These are phyloP conservation scores for Sebastes schlegelii DNA, from an alignment of 2,113 vertebrate genomes.

Conservation along the genomic window DNA sequence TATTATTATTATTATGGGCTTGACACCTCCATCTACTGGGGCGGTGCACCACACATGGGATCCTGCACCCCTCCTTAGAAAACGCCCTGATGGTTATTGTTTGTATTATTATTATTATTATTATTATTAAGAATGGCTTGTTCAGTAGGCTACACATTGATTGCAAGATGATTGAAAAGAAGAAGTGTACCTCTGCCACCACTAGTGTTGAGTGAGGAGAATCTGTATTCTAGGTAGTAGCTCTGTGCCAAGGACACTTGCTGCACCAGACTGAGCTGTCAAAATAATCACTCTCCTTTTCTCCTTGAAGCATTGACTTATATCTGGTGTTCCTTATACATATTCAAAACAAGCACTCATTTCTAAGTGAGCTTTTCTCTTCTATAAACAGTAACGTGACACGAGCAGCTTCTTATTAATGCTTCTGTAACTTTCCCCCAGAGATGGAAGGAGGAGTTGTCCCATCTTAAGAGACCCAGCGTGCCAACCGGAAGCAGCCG, in stretches of 20 bases:
- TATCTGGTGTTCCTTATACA: not conserved
- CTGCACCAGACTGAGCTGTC: conserved; percentile 41
- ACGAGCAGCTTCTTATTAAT: conserved; percentile 31
- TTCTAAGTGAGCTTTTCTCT: not conserved
- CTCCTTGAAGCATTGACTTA: not conserved
- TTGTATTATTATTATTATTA: not conserved
- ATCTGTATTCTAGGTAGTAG: conserved; percentile 49
- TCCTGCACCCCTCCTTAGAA: not conserved
- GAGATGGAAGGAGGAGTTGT: conserved; percentile 95
- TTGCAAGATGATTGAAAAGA: not conserved
- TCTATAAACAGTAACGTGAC: not conserved
- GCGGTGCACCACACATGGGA: conserved; percentile 67
- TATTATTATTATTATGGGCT: conserved; percentile 25
- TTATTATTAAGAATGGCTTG: not conserved
- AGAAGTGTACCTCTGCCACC: not conserved
- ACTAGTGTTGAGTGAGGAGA: conserved; percentile 4
- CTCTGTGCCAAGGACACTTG: conserved; percentile 47
- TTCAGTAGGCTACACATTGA: not conserved
- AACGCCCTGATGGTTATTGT: not conserved
- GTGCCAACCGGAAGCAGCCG: conserved; percentile 83
- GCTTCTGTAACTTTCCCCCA: conserved; percentile 74
- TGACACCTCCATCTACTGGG: conserved; percentile 61
- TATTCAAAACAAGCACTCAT: not conserved
- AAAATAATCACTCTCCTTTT: conserved; percentile 24
- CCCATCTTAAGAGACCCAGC: conserved; percentile 88